Evolutionary conservation across 2,797 vertebrate species (phyloP), one percentile per base, ranked within the genome.

Genomic region (Sarcoramphus papa): DNA sequence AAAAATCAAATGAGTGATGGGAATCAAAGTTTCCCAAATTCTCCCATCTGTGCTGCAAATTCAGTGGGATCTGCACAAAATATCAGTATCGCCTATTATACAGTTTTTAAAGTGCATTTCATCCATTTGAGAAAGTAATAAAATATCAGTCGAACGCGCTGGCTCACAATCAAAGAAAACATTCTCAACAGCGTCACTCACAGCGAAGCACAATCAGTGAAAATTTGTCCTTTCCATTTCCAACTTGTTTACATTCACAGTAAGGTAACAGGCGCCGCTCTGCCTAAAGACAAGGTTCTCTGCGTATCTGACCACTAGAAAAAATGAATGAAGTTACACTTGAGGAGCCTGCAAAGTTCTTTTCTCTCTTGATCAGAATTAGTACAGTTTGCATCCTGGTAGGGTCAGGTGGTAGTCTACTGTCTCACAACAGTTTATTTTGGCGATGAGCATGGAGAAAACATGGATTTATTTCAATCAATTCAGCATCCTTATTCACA

Each of bases 21-120:
- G 77, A 95, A 89, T 77, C n/a, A 30, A 64, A 22, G 18, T 30
- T 74, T 64, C 57, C 84, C 84, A 75, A n/a, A 28, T 57, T 74
- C 74, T 89, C 72, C 47, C 51, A 63, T 3, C 6, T 69, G 47
- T 7, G 41, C 54, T 77, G 87, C 62, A 85, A 72, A 65, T 57
- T 87, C 60, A 85, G 68, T 65, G 78, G 89, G 92, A 91, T 88
- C 91, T 90, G 93, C 92, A 90, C 80, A 83, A 78, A 91, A 12
- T 41, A 87, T n/a, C 93, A 90, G 77, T 78, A 84, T 84, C 19
- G 3, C 47, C 68, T 72, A 15, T 59, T 67, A 59, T 0, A 84
- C 68, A 92, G 89, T 56, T 89, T 35, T 73, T 92, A 91, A 96
- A 96, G 96, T 95, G 94, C 86, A 60, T 95, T 89, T 95, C 17